Evolutionary conservation across 2,797 vertebrate genomes (phyloP).

Genomic region (Trachops cirrhosus): DNA sequence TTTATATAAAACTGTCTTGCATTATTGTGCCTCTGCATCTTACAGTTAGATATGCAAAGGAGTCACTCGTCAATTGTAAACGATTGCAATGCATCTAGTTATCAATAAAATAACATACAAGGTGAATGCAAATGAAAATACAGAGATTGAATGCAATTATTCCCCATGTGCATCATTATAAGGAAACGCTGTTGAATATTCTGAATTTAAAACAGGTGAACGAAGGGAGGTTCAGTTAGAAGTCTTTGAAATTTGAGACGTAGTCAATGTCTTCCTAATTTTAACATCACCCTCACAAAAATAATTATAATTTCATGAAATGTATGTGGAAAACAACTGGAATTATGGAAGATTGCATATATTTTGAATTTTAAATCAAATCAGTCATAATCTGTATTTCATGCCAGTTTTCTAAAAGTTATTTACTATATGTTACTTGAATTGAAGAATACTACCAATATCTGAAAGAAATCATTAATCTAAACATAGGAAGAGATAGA

Average conservation of each 20-base stretch:
- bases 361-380: slow-evolving; percentile 15
- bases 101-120: background rate
- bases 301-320: background rate
- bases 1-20: background rate
- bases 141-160: background rate
- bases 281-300: background rate
- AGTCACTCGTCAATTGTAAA: background rate
- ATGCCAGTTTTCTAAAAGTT: slow-evolving; percentile 19
- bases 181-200: background rate
- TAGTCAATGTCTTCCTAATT: background rate
- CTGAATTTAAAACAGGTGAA: background rate
- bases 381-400: background rate
- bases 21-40: background rate
- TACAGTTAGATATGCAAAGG: background rate
- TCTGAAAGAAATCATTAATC: slow-evolving; percentile 18
- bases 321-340: background rate
- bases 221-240: background rate
- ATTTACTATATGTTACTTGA: slow-evolving; percentile 6
- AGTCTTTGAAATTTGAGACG: slow-evolving; percentile 1
- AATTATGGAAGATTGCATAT: background rate
- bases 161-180: background rate
- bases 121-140: background rate
- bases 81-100: background rate
- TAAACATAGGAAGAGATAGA: slow-evolving; percentile 27
- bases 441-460: slow-evolving; percentile 35